Evolutionary conservation across 1,140 invertebrate species (phyloP), one percentile per base, ranked within the genome.

Genomic region (Brachionus manjavacas): DNA sequence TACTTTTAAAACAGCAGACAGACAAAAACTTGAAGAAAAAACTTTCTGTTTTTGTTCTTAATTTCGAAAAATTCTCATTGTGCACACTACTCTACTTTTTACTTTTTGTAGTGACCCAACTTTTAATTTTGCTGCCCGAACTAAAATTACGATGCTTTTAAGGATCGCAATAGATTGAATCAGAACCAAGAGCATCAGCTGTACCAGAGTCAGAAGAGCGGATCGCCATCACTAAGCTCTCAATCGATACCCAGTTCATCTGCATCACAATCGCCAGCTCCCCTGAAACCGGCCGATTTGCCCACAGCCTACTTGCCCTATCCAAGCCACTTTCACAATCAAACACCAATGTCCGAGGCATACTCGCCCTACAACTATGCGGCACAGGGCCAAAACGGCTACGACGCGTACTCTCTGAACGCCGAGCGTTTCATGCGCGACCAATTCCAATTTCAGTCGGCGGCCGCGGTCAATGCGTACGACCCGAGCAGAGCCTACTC

Each of bases 161-260:
- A 72, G 68, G 68, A 72, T 16, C 68, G 39, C 43, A 72, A 72
- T 72, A 11, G 68, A 72, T 41, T 72, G 68, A 72, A 41, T 41
- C 68, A 43, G 9, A 43, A 72, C 31, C 68, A 39, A 41, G 68
- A 41, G 43, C 16, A n/a, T n/a, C 68, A 72, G 1, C n/a, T 70
- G n/a, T 41, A 20, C 28, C 16, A 9, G 7, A 60, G 9, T 25
- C 6, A 72, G 4, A 72, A 72, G n/a, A 72, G 68, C 16, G 35
- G 7, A 72, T 39, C 68, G 12, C 7, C 68, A 16, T 72, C 68
- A n/a, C 35, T 43, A n/a, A 41, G 31, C 31, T 72, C 68, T 39
- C 35, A 72, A 16, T 72, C 68, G 3, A 72, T 72, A 72, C 35
- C 68, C 16, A 72, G 68, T 39, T 41, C 68, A 72, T 72, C 68